Evolutionary conservation across 2,888 invertebrate genomes (phyloP).

Genomic region (Tribolium freemani): DNA sequence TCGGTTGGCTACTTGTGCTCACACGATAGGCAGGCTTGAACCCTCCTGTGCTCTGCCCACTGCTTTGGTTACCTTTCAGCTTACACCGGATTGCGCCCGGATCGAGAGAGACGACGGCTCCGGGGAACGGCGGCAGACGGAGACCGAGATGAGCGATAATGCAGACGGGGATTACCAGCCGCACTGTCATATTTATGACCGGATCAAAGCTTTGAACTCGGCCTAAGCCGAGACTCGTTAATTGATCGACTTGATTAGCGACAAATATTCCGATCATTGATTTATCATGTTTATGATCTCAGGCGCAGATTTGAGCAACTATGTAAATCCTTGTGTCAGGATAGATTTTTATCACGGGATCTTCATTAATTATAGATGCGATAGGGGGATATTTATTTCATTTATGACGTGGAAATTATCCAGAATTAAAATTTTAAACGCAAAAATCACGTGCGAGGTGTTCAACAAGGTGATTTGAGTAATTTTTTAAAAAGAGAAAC

Average conservation of each 20-base stretch:
- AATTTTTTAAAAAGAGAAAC: not conserved
- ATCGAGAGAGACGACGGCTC: conserved; percentile 35
- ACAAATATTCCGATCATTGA: not conserved
- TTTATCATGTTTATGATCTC: not conserved
- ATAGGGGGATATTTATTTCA: not conserved
- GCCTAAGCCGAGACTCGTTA: not conserved
- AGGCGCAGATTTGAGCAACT: not conserved
- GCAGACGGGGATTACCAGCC: conserved; percentile 28
- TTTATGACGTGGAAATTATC: not conserved
- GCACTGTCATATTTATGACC: conserved; percentile 1
- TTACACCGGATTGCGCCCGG: conserved; percentile 51
- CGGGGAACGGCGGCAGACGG: conserved; percentile 41
- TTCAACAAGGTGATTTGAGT: not conserved
- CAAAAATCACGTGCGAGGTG: not conserved
- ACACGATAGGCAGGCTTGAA: conserved; percentile 67
- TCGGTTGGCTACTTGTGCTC: conserved; percentile 68
- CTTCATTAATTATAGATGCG: not conserved
- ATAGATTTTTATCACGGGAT: not conserved
- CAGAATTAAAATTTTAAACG: not conserved
- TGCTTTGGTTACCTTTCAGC: conserved; percentile 62
- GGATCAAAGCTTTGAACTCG: not conserved
- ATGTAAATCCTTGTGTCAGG: not conserved
- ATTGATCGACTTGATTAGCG: not conserved
- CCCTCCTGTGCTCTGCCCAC: conserved; percentile 66
- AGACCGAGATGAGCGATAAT: conserved; percentile 57